Conservation (phyloP, 2,797 vertebrate genomes). For the Furcifer pardalis region DNA sequence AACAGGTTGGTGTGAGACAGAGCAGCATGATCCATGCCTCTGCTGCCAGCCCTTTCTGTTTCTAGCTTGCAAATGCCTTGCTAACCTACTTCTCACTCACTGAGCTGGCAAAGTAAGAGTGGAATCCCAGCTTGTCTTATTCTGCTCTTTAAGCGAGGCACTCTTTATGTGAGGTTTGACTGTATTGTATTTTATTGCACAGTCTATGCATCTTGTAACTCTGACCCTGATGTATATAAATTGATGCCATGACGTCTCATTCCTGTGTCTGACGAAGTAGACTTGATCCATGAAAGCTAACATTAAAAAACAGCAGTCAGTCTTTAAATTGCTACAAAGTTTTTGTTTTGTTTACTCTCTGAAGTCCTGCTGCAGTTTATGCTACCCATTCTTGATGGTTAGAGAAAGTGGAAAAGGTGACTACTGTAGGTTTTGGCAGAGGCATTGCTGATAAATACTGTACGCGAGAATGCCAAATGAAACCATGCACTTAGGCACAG, state of each 20-base stretch:
- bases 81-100: background rate
- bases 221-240: no score
- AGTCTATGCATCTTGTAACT: no score
- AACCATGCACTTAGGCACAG: rapidly evolving
- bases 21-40: background rate
- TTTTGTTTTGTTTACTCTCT: background rate
- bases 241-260: no score
- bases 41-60: background rate
- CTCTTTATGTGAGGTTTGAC: no score
- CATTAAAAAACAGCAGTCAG: no score
- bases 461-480: background rate
- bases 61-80: background rate
- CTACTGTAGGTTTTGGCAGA: background rate
- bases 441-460: background rate
- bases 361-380: background rate
- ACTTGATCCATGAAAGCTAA: no score
- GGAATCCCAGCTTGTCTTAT: no score
- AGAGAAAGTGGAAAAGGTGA: background rate
- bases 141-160: no score
- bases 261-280: no score
- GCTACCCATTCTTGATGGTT: background rate
- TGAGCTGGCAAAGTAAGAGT: no score
- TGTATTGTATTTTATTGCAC: no score
- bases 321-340: background rate
- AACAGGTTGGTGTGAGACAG: no score